These are phyloP conservation scores for Drosophila trichaetosa DNA, from an alignment of 2,888 invertebrate genomes.

Conservation along the genomic window DNA sequence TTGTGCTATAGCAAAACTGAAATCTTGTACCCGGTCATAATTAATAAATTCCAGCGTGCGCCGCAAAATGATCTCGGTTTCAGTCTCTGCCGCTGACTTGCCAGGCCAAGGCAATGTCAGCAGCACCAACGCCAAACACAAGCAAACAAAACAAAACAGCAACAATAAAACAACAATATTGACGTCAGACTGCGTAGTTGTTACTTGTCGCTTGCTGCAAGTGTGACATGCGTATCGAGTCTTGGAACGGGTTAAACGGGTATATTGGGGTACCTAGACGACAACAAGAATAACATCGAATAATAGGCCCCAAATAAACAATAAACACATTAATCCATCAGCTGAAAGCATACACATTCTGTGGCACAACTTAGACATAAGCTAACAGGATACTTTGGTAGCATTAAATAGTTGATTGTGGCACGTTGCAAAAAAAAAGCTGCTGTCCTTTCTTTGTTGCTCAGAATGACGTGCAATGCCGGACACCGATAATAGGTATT, in stretches of 20 bases:
- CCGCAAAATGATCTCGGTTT: conserved; percentile 58
- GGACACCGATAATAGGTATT: conserved; percentile 39
- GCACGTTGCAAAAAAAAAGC: not conserved
- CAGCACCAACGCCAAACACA: conserved; percentile 49
- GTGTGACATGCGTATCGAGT: conserved; percentile 68
- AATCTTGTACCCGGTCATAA: conserved; percentile 58
- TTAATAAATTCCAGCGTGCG: conserved; percentile 79
- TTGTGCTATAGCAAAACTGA: conserved; percentile 26
- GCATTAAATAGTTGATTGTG: not conserved
- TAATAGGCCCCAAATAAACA: conserved; percentile 86
- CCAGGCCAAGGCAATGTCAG: conserved; percentile 58
- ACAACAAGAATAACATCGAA: conserved; percentile 87
- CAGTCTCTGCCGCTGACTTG: conserved; percentile 15
- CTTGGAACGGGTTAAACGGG: conserved; percentile 69
- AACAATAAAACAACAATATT: conserved; percentile 62
- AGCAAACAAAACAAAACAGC: conserved; percentile 48
- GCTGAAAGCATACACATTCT: conserved; percentile 19
- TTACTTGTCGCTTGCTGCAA: conserved; percentile 53
- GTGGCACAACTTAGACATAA: not conserved
- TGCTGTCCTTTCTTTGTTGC: conserved; percentile 4
- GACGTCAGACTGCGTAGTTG: conserved; percentile 64
- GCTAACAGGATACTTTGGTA: not conserved
- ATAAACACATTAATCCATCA: conserved; percentile 12
- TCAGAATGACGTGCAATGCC: conserved; percentile 31
- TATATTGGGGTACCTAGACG: conserved; percentile 29